phyloP scores from a whole-genome alignment of 2,888 invertebrate species.

The Abrostola tripartita region DNA sequence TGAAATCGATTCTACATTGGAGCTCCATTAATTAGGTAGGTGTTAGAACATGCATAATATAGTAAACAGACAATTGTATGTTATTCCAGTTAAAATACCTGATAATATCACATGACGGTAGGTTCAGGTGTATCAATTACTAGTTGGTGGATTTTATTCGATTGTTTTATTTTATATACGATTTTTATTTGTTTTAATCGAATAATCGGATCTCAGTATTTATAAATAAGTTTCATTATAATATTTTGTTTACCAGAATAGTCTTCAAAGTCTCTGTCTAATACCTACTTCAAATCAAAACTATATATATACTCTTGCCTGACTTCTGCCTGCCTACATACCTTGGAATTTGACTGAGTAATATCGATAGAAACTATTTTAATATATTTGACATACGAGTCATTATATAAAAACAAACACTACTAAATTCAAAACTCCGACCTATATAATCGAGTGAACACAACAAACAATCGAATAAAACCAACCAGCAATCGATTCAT shows the following conservation, averaged over 20 bases:
- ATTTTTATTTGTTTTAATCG: background rate
- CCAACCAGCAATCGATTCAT: conserved; percentile 6
- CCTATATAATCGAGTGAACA: background rate
- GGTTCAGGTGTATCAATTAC: conserved; percentile 19
- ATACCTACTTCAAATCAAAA: no score
- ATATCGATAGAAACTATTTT: no score
- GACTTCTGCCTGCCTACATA: no score
- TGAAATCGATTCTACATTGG: conserved; percentile 17
- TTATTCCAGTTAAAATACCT: conserved; percentile 43
- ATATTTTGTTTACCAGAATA: no score
- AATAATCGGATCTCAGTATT: background rate
- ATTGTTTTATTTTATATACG: conserved; percentile 2
- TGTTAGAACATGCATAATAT: conserved; percentile 48
- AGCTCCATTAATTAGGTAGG: conserved; percentile 19
- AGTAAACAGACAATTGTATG: conserved; percentile 6
- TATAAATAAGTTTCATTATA: no score
- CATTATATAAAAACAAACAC: no score
- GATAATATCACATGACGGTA: conserved; percentile 36
- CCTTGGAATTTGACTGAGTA: no score
- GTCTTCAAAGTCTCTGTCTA: no score
- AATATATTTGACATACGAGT: no score
- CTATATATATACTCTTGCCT: no score
- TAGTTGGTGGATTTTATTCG: conserved; percentile 9
- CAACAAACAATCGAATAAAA: conserved; percentile 1
- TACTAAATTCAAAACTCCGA: no score